These are phyloP conservation scores for Aleadryas rufinucha DNA, from an alignment of 2,113 vertebrate species.

Conservation along the genomic window DNA sequence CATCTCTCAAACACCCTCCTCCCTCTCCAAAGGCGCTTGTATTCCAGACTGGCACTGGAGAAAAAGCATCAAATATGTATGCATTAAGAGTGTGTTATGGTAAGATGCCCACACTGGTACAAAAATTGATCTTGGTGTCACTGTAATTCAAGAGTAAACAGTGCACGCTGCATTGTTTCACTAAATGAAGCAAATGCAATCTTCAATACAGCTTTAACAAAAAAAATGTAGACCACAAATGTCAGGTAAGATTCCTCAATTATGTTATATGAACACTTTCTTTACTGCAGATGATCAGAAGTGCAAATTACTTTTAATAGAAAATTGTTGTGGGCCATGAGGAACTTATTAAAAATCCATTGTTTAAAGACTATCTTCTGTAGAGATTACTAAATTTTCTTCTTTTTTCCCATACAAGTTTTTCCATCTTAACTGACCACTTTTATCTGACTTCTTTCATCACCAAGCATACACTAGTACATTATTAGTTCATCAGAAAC, in stretches of 20 bases:
- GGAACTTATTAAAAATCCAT: neutral
- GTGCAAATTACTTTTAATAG: neutral
- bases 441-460: constrained; percentile 3
- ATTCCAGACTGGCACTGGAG: neutral
- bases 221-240: neutral
- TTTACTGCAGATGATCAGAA: neutral
- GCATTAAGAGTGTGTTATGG: neutral
- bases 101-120: neutral
- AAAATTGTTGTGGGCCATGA: neutral
- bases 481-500: neutral
- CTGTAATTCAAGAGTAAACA: neutral
- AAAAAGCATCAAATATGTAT: neutral
- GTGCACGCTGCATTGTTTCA: neutral
- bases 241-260: neutral
- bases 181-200: neutral
- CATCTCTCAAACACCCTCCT: neutral
- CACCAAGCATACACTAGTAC: neutral
- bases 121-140: neutral
- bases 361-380: neutral
- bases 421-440: neutral
- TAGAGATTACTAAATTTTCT: neutral
- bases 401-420: neutral
- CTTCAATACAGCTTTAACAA: neutral
- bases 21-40: neutral
- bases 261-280: neutral